These are phyloP conservation scores for Ichneumoninae sp. DNA, from an alignment of 2,888 invertebrate species.

Conservation along the genomic window DNA sequence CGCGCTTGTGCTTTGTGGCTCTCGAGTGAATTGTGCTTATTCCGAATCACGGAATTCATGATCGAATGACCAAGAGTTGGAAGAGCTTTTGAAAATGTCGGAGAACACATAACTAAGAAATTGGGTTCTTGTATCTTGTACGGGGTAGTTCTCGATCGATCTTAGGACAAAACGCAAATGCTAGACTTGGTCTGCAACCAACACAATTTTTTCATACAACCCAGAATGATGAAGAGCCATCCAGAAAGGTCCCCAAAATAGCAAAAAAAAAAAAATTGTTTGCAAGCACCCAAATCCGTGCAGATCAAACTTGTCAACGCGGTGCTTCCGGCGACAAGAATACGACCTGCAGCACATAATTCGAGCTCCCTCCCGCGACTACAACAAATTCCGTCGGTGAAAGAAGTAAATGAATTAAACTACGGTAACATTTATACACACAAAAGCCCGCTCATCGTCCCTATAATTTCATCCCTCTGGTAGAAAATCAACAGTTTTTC, in stretches of 20 bases:
- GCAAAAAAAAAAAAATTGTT: too few relatives aligned
- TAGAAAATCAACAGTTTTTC: slow-evolving; percentile 81
- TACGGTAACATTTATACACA: slow-evolving; percentile 10
- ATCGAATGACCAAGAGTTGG: slow-evolving; percentile 27
- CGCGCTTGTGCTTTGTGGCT: not conserved
- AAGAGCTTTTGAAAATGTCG: slow-evolving; percentile 25
- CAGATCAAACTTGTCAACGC: too few relatives aligned
- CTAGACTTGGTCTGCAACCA: too few relatives aligned
- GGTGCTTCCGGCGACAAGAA: too few relatives aligned
- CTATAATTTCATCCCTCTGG: slow-evolving; percentile 26
- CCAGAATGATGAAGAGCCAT: too few relatives aligned
- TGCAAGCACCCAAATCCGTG: too few relatives aligned
- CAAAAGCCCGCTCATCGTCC: slow-evolving; percentile 11
- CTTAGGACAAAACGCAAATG: too few relatives aligned
- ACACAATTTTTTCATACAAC: too few relatives aligned
- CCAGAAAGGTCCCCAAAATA: too few relatives aligned
- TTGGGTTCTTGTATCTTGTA: slow-evolving; percentile 7
- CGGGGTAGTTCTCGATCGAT: too few relatives aligned
- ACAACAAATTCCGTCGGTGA: not conserved
- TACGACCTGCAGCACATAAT: too few relatives aligned
- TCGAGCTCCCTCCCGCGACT: too few relatives aligned
- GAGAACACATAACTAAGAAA: not conserved
- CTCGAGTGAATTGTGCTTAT: slow-evolving; percentile 1
- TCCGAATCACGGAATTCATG: slow-evolving; percentile 5
- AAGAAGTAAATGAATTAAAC: not conserved